Conservation (phyloP, 2,113 vertebrate species). For the Microcebus tavaratra region DNA sequence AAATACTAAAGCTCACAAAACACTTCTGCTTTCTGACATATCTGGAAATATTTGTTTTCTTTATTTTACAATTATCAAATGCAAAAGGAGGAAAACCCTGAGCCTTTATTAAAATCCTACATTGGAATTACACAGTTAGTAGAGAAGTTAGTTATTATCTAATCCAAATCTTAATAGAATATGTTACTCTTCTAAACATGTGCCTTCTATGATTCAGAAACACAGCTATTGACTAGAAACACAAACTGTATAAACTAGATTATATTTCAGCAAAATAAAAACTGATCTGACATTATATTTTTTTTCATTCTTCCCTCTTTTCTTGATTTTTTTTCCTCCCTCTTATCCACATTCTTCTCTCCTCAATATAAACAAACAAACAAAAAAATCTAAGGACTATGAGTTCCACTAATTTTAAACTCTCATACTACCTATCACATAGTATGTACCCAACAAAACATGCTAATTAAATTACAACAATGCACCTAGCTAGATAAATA, state of each 20-base stretch:
- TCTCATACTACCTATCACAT: background rate
- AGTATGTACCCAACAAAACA: background rate
- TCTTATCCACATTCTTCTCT: background rate
- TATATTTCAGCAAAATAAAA: conserved; percentile 20
- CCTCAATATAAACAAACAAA: background rate
- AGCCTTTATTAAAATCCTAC: background rate
- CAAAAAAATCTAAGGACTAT: background rate
- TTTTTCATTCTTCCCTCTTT: background rate
- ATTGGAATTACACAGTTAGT: background rate
- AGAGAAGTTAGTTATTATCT: background rate
- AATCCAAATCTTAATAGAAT: background rate
- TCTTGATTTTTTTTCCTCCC: background rate
- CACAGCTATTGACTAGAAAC: background rate
- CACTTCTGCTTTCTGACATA: background rate
- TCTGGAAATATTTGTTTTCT: background rate
- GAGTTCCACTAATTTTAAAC: background rate
- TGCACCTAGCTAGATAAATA: background rate
- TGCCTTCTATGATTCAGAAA: background rate
- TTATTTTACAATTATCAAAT: background rate
- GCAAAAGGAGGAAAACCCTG: background rate
- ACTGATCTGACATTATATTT: background rate
- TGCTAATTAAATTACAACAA: conserved; percentile 8
- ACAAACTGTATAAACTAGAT: background rate
- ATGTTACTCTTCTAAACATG: background rate
- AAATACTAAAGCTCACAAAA: background rate